Evolutionary conservation across 2,113 vertebrate genomes (phyloP), one percentile per base, ranked within the genome.

Genomic region (Pithys albifrons): DNA sequence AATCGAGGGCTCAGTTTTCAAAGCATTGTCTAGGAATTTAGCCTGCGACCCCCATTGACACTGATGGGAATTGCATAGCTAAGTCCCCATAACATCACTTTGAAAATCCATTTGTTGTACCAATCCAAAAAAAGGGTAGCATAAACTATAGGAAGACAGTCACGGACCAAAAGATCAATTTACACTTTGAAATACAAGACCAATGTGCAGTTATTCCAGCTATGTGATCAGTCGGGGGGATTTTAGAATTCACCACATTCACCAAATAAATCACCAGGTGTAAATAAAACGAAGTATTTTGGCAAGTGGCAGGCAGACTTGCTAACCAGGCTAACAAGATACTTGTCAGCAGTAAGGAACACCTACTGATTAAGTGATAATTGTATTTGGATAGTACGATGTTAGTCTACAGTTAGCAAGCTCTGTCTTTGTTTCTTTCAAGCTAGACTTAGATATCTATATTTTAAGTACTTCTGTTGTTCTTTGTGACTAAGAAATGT

Each of bases 271-370:
- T 94, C 88, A 79, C 86, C 62, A 82, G 77, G 86, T 95, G 66
- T 97, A 96, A 96, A 96, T 84, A 96, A 95, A 96, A 95, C 85
- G 92, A 91, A 97, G 94, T 96, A 92, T 96, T 96, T 96, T 92
- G 91, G 91, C 96, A 96, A 96, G 91, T 96, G 93, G 92, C 86
- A 62, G 86, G 80, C 93, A 96, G 96, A 93, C 95, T 92, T 82
- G 77, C 88, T 95, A 96, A 92, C 86, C 58, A 87, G 91, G 51
- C 73, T 94, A 93, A 96, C 83, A 89, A 96, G 93, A n/a, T 72
- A 39, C 49, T 97, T 96, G 80, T 95, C 93, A 91, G 70, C 91
- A 76, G 70, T 92, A 59, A 95, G 0, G 29, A 91, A 70, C 71
- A 85, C 85, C 89, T 39, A 37, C 85, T 90, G 95, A 87, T 72